Percentiles rank a stretch among this genome's conserved stretches.
These are phyloP conservation scores for human (Homo sapiens) DNA, from an alignment of 2,113 vertebrate genomes.

Conservation along the genomic window GRCh38 chr3:55774001-55774500, in stretches of 20 bases:
- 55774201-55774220: background rate
- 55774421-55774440: background rate
- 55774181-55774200: conserved; percentile 15
- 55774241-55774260: background rate
- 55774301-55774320: background rate
- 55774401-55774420: background rate
- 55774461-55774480: background rate
- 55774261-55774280: background rate
- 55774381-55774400: background rate
- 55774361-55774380: background rate
- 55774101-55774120: conserved; percentile 35
- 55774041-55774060: conserved; percentile 12
- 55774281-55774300: background rate
- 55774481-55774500: background rate
- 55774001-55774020: conserved; percentile 76
- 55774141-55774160: background rate
- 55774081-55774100: background rate
- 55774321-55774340: background rate
- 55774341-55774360: background rate
- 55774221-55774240: background rate
- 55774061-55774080: conserved; percentile 55
- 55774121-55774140: background rate
- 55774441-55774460: fast-evolving
- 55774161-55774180: background rate
- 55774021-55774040: conserved; percentile 57